Base-by-base conservation (phyloP, 2,888 invertebrate species). In the Elmis aenea region DNA sequence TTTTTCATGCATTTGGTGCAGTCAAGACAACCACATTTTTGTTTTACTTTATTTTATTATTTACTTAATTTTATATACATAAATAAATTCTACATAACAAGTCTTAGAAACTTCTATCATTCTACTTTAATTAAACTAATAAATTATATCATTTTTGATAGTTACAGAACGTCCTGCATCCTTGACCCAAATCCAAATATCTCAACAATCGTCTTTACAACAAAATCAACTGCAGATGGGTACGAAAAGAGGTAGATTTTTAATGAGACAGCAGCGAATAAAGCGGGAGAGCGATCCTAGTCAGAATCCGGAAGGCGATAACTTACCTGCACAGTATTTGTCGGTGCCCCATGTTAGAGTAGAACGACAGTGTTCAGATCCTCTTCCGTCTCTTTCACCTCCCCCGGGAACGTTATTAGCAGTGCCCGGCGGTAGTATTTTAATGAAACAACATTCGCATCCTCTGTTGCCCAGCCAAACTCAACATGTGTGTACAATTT, bases 381-480 rank as follows among this genome's bases (percentile, higher is more conserved):
- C 79, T 9, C 69, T 73, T n/a, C 74, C 76, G 8, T 62, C 70
- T 22, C 50, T 70, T 22, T 65, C 68, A 20, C 69, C 74, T 6
- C 71, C 75, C n/a, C 61, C 64, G 1, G 57, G 61, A 9, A 74
- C 75, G 56, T 64, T 77, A 39, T 64, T 79, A 35, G 67, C 74
- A 38, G 76, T 78, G 27, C 77, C 79, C 13, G 72, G 73, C 46
- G 70, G 74, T 32, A 68, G 72, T 18, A 72, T 74, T 53, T 64
- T 81, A 46, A 73, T 76, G 13, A 81, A 81, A 57, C 81, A 81
- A 56, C 79, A 80, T 60, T 81, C 81, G 14, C 79, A 81, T 64
- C 80, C 80, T 1, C 55, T 79, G 29, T 55, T 79, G 48, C 76
- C 79, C 13, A 78, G 74, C 53, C 77, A 79, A 61, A 72, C 54